Evolutionary conservation across 2,888 invertebrate species (phyloP).

Genomic region (Melieria crassipennis): DNA sequence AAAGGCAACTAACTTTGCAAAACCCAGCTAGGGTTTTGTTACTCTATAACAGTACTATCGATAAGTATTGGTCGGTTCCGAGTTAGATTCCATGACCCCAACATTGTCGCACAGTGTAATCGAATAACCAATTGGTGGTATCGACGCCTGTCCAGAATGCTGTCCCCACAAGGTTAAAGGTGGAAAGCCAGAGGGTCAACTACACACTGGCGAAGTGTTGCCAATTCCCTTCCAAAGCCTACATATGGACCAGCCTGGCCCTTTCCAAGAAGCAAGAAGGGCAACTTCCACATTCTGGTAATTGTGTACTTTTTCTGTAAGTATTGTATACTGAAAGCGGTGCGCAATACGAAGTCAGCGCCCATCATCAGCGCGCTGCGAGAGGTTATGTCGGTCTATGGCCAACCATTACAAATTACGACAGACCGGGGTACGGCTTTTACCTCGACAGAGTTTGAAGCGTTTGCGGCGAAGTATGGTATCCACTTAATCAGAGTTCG

Average conservation of each 20-base stretch:
- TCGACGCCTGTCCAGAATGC: constrained; percentile 40
- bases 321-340: constrained; percentile 40
- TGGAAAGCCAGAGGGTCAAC: constrained; percentile 39
- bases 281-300: constrained; percentile 37
- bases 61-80: too few relatives aligned
- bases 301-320: constrained; percentile 37
- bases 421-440: constrained; percentile 30
- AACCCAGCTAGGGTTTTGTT: too few relatives aligned
- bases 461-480: constrained; percentile 22
- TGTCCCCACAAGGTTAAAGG: constrained; percentile 37
- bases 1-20: too few relatives aligned
- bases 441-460: constrained; percentile 33
- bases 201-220: constrained; percentile 35
- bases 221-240: constrained; percentile 40
- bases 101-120: too few relatives aligned
- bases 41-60: too few relatives aligned
- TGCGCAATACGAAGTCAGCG: constrained; percentile 37
- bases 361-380: constrained; percentile 32
- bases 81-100: too few relatives aligned
- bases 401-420: constrained; percentile 27
- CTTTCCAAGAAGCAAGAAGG: constrained; percentile 39
- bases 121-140: constrained; percentile 36
- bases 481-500: constrained; percentile 34
- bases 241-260: constrained; percentile 42
- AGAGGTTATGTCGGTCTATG: constrained; percentile 35